These are phyloP conservation scores for Formica aserva DNA, from an alignment of 2,888 invertebrate genomes.

Conservation along the genomic window DNA sequence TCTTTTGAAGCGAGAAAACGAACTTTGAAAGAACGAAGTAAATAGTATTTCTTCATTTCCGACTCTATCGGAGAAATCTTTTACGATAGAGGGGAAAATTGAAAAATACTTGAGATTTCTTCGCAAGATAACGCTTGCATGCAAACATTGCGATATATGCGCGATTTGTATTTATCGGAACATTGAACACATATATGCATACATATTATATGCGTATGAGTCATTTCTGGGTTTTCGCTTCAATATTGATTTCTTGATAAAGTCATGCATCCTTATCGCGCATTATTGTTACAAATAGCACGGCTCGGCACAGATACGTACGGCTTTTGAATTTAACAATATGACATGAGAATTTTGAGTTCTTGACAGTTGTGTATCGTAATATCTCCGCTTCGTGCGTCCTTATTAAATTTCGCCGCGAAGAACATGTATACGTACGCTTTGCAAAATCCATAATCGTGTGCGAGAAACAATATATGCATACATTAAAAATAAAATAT, in stretches of 20 bases:
- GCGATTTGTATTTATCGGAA: background rate
- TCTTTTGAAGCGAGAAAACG: background rate
- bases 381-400: background rate
- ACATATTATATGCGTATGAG: background rate
- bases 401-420: background rate
- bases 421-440: background rate
- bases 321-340: background rate
- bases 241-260: conserved; percentile 32
- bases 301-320: background rate
- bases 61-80: background rate
- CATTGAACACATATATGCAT: background rate
- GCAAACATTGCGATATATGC: background rate
- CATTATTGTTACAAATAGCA: conserved; percentile 12
- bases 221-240: conserved; percentile 5
- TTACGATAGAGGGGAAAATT: conserved; percentile 25
- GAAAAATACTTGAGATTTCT: conserved; percentile 36
- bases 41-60: conserved; percentile 14
- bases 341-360: background rate
- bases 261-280: conserved; percentile 1
- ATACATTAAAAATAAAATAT: too few relatives aligned
- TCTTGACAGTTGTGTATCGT: background rate
- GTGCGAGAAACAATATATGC: background rate
- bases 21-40: background rate
- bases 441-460: background rate
- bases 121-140: background rate